phyloP scores from a whole-genome alignment of 2,797 vertebrate species.

The Hydrocynus forskahlii region DNA sequence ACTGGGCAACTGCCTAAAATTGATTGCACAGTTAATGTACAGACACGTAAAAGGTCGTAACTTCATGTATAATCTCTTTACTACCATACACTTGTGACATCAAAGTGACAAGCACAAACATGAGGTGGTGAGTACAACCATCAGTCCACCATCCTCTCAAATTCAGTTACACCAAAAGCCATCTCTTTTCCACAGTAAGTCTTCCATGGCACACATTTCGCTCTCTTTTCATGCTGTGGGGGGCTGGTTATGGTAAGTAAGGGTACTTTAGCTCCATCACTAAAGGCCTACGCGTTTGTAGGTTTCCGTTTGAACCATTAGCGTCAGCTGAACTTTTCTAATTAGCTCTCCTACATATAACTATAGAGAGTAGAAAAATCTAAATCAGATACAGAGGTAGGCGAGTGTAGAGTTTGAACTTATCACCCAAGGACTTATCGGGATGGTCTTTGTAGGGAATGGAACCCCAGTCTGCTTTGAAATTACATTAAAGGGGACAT shows the following conservation, averaged over 20 bases:
- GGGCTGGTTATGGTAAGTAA: constrained; percentile 32
- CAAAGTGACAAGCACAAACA: background rate
- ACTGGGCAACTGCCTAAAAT: background rate
- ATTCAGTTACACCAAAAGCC: background rate
- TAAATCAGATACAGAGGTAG: no score
- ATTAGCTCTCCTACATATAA: background rate
- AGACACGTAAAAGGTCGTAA: background rate
- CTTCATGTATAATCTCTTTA: background rate
- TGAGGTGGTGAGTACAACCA: background rate
- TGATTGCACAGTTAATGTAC: background rate
- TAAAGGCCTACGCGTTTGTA: background rate
- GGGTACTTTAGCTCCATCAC: background rate
- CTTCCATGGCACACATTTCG: background rate
- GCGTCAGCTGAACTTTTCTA: background rate
- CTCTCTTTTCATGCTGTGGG: background rate
- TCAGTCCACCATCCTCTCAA: constrained; percentile 3
- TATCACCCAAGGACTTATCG: no score
- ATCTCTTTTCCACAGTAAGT: background rate
- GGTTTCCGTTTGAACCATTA: background rate
- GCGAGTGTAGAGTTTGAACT: no score
- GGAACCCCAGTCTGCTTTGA: no score
- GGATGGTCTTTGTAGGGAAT: no score
- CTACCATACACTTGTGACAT: background rate
- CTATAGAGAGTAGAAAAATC: background rate
- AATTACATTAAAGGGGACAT: no score